Evolutionary conservation across 2,797 vertebrate genomes (phyloP).

Genomic region (Sebastes matsubarae): DNA sequence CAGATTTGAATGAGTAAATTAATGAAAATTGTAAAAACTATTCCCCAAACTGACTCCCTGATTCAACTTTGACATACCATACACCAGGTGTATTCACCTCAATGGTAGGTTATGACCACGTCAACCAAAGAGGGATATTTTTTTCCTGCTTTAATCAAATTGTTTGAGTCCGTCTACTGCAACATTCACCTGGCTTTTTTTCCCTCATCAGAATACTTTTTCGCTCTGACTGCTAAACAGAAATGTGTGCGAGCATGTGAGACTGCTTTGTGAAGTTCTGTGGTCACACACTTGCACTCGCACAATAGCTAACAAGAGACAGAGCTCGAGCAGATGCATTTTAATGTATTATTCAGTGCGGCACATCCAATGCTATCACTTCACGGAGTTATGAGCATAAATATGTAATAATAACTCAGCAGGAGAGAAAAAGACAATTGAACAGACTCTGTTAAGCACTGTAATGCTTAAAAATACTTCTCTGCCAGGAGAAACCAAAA

Average conservation of each 20-base stretch:
- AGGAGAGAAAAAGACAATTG: conserved; percentile 40
- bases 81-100: not conserved
- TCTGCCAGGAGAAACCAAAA: conserved; percentile 1
- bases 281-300: conserved; percentile 22
- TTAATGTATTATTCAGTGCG: conserved; percentile 82
- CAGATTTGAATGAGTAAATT: not conserved
- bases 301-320: conserved; percentile 62
- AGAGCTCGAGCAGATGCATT: conserved; percentile 72
- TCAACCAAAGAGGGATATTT: not conserved
- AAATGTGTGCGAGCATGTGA: conserved; percentile 17
- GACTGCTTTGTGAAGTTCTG: conserved; percentile 33
- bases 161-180: not conserved
- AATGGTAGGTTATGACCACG: not conserved
- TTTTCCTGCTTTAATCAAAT: not conserved
- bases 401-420: conserved; percentile 73
- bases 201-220: conserved; percentile 6
- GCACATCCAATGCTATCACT: conserved; percentile 71
- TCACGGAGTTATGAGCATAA: conserved; percentile 68
- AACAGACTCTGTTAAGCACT: conserved; percentile 39
- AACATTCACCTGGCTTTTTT: conserved; percentile 3
- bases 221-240: conserved; percentile 18
- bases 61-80: not conserved
- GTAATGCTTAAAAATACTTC: conserved; percentile 36
- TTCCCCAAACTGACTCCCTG: not conserved
- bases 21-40: not conserved